These are phyloP conservation scores for Rhinoderma darwinii DNA, from an alignment of 2,113 vertebrate species.

Conservation along the genomic window DNA sequence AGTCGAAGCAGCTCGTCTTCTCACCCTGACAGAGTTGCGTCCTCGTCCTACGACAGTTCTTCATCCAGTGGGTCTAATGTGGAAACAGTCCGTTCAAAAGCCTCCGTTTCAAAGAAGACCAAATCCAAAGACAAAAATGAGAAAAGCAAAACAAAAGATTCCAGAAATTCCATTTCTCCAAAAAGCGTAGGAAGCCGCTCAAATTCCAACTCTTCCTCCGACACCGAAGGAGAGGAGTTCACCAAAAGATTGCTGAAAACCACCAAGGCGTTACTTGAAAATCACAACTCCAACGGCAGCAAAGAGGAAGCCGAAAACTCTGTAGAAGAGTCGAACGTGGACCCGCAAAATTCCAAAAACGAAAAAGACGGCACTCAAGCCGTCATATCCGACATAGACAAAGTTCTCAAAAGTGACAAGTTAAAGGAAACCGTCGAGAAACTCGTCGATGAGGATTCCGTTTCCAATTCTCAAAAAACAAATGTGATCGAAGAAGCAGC, in stretches of 20 bases:
- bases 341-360: conserved; percentile 7
- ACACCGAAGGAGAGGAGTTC: conserved; percentile 62
- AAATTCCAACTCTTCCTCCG: conserved; percentile 68
- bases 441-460: neutral
- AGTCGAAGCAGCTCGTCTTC: conserved; percentile 81
- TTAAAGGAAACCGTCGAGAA: neutral
- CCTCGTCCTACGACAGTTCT: conserved; percentile 79
- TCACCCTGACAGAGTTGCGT: conserved; percentile 73
- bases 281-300: neutral
- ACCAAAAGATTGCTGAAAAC: conserved; percentile 33
- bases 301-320: neutral
- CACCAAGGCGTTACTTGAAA: conserved; percentile 35
- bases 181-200: conserved; percentile 68
- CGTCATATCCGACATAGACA: conserved; percentile 30
- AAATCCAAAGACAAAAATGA: conserved; percentile 67
- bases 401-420: conserved; percentile 57
- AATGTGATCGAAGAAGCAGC: neutral
- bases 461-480: neutral
- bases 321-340: conserved; percentile 49
- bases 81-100: conserved; percentile 63
- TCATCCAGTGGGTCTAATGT: conserved; percentile 78
- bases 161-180: conserved; percentile 22
- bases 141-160: conserved; percentile 62
- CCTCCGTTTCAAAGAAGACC: conserved; percentile 66
- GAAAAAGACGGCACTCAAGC: conserved; percentile 44